These are phyloP conservation scores for Rattus rattus DNA, from an alignment of 2,113 vertebrate genomes.

Conservation along the genomic window DNA sequence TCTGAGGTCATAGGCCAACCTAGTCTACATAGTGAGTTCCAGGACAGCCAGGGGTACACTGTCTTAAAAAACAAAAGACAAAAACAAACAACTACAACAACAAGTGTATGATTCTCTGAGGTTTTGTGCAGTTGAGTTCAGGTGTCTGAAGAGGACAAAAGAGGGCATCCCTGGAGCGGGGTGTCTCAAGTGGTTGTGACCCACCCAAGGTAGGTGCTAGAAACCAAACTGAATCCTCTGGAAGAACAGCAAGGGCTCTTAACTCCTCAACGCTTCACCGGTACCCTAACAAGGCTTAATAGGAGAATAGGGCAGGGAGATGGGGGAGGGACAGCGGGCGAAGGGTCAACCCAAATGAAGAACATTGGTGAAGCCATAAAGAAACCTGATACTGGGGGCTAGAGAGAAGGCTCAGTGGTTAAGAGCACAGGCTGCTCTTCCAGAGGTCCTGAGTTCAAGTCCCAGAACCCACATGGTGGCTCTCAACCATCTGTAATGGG, in stretches of 20 bases:
- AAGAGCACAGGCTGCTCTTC: too few species aligned
- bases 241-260: background rate
- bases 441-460: too few species aligned
- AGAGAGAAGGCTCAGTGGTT: too few species aligned
- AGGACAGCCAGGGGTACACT: background rate
- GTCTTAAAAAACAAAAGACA: background rate
- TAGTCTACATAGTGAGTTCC: background rate
- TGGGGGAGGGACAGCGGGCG: background rate
- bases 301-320: background rate
- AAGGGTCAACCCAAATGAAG: background rate
- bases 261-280: background rate
- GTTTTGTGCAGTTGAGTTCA: background rate
- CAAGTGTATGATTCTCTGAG: background rate
- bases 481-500: too few species aligned
- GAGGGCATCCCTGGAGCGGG: background rate
- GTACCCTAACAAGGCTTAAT: background rate
- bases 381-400: background rate
- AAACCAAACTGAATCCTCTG: background rate
- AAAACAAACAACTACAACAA: background rate
- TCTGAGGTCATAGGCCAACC: background rate
- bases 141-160: background rate
- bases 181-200: background rate
- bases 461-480: too few species aligned
- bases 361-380: background rate
- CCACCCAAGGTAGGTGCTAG: background rate